Evolutionary conservation across 2,113 vertebrate species (phyloP), one percentile per base, ranked within the genome.

Genomic region (Plectropomus leopardus): DNA sequence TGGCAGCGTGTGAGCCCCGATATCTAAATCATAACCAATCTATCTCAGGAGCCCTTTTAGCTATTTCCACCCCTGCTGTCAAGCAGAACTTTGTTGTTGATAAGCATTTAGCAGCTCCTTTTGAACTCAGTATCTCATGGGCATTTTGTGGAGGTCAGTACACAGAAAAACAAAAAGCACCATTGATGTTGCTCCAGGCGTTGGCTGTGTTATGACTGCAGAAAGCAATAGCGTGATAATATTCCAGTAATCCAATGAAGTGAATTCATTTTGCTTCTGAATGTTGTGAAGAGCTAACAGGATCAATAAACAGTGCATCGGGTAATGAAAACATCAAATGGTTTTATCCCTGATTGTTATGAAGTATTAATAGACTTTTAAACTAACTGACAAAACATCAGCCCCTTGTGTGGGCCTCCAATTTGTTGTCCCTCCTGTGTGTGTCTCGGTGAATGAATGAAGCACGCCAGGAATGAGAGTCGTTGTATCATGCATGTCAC

Each of bases 1-100:
- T 57, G 70, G 57, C 61, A 42, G 7, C 14, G 47, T 42, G 17
- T n/a, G 19, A 76, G 66, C 63, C 21, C 66, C 40, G 28, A 69
- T 76, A 76, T 78, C 57, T 79, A 60, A 51, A 85, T 86, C 70
- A 80, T 50, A 78, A 61, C 61, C 60, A 51, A 78, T 84, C 51
- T 50, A 51, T 60, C 72, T 77, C 64, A 65, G 30, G 51, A 82
- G 65, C 64, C 75, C 48, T 78, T 75, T 53, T 7, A 65, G 61
- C 58, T 32, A 42, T 51, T 82, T 74, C 40, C 44, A 53, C 54
- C 26, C 44, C 59, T 48, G 4, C 51, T 83, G 36, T 51, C 17
- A 3, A 72, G 48, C 28, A 72, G 21, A 77, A 63, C 54, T 66
- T 73, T 83, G 69, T 40, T 80, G 76, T 34, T 73, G 54, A 73